A percentile compares a stretch with the other conserved stretches of the same genome.
Evolutionary conservation across 2,888 invertebrate genomes (phyloP).

Genomic region (Orgyia antiqua): DNA sequence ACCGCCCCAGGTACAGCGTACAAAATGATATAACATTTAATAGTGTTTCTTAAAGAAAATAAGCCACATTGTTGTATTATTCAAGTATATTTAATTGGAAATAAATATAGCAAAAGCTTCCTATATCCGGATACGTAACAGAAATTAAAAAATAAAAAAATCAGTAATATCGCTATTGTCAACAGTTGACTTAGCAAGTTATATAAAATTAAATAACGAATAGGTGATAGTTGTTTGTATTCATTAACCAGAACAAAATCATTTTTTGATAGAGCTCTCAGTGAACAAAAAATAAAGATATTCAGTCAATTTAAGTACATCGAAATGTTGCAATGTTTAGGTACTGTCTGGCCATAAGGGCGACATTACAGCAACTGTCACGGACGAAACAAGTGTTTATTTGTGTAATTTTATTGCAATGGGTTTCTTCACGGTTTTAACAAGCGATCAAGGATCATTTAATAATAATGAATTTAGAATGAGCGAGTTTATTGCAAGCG

Average conservation of each 20-base stretch:
- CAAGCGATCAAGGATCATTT: conserved; percentile 24
- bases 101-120: conserved; percentile 32
- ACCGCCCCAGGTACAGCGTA: conserved; percentile 15
- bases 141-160: conserved; percentile 11
- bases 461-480: conserved; percentile 11
- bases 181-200: conserved; percentile 19
- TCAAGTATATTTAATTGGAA: conserved; percentile 28
- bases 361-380: conserved; percentile 12
- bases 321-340: neutral
- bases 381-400: conserved; percentile 21
- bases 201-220: conserved; percentile 21
- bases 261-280: neutral
- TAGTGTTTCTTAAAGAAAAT: conserved; percentile 17
- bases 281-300: neutral
- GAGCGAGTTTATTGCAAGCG: conserved; percentile 21
- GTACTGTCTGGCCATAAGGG: conserved; percentile 10
- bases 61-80: conserved; percentile 20
- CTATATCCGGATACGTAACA: conserved; percentile 27
- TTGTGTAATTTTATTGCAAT: conserved; percentile 28
- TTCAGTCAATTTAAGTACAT: neutral
- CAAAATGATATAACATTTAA: conserved; percentile 42
- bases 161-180: conserved; percentile 2
- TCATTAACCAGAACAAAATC: conserved; percentile 3
- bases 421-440: conserved; percentile 16
- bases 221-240: conserved; percentile 22